Evolutionary conservation across 2,113 vertebrate species (phyloP).

Genomic region (Notarius quadriscutis): DNA sequence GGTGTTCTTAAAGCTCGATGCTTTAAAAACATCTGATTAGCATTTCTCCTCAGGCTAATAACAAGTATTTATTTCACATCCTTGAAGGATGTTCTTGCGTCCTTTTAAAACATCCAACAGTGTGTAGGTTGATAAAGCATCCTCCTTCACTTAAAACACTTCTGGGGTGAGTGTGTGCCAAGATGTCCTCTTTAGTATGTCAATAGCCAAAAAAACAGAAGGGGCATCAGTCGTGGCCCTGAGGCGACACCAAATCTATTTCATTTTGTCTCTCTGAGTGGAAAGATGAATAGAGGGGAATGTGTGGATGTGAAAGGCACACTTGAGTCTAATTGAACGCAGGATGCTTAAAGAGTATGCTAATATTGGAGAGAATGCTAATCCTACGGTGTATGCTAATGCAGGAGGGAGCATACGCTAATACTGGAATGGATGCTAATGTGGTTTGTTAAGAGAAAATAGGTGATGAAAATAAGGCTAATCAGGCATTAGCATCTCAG

Average conservation of each 20-base stretch:
- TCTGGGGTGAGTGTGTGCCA: not conserved
- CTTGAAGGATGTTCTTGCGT: conserved; percentile 1
- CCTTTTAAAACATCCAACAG: not conserved
- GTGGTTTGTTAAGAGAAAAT: not conserved
- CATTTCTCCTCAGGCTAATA: conserved; percentile 26
- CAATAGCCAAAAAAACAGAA: not conserved
- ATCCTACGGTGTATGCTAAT: conserved; percentile 15
- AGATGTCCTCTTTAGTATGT: conserved; percentile 22
- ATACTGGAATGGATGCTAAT: conserved; percentile 27
- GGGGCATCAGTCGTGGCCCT: conserved; percentile 39
- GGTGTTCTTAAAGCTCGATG: not conserved
- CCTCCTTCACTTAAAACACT: conserved; percentile 3
- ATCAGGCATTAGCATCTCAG: conserved; percentile 23
- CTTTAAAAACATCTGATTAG: conserved; percentile 36
- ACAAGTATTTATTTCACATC: conserved; percentile 3
- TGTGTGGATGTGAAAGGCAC: conserved; percentile 37
- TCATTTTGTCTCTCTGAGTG: conserved; percentile 16
- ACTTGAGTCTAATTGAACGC: conserved; percentile 18
- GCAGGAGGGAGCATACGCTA: not conserved
- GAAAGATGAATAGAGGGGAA: conserved; percentile 33
- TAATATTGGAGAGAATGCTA: not conserved
- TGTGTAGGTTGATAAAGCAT: conserved; percentile 7
- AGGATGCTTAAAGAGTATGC: conserved; percentile 37
- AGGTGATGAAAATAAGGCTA: conserved; percentile 34
- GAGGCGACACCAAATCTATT: not conserved